Evolutionary conservation across 2,797 vertebrate species (phyloP), one percentile per base, ranked within the genome.

Genomic region (Labeo calbasu): DNA sequence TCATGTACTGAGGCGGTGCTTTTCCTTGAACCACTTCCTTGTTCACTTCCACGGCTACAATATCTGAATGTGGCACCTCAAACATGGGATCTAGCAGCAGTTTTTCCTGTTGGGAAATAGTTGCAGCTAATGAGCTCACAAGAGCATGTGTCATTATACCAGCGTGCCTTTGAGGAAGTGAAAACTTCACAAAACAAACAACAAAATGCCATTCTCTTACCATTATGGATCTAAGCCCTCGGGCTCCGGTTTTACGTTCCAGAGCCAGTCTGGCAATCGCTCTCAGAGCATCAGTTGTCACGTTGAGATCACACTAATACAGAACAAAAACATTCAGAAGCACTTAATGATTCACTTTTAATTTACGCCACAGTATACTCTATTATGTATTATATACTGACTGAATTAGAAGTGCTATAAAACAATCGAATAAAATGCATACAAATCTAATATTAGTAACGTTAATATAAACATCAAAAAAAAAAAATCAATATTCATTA

Each of bases 51-150:
- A 97, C 96, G 14, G 94, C 94, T 8, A 96, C 93, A 53, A 97
- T 96, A 90, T 97, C 95, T 84, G 96, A 97, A 92, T 97, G 95
- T 85, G 96, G 96, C 73, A 97, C 96, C 92, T 97, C 96, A 79
- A 97, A 97, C 96, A 97, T 97, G 57, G 96, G 96, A 87, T 97
- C 96, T 89, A 97, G 88, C 89, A 97, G 92, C 89, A 97, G 92
- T 86, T 95, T 96, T 84, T 97, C 96, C 96, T 97, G 89, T 84
- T 48, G 32, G 19, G 32, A 36, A 43, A 71, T 2, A 28, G 25
- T 19, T 46, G n/a, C 69, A 79, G 50, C n/a, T 50, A 12, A 43
- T 40, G 13, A 84, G 10, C 69, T 65, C 57, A 46, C 51, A 57
- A 43, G 7, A 63, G 12, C 28, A 50, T 0, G 46, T 1, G 12